Evolutionary conservation across 1,140 invertebrate genomes (phyloP).

Genomic region (Sogatella furcifera): DNA sequence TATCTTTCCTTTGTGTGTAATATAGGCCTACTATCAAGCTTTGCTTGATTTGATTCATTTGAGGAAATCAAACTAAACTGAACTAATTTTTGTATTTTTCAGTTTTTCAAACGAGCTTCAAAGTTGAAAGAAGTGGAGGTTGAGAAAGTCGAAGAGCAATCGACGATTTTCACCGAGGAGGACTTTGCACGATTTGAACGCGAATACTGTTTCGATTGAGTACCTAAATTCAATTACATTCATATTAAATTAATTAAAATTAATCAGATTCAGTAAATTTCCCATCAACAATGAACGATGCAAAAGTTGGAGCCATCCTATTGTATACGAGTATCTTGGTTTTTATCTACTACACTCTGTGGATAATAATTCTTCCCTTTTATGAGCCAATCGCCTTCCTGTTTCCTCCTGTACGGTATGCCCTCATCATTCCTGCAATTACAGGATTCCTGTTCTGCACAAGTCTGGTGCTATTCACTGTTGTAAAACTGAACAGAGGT

Average conservation of each 20-base stretch:
- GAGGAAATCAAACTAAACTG: conserved; percentile 2
- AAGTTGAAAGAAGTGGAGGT: conserved; percentile 22
- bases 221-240: too few species aligned
- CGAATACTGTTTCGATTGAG: conserved; percentile 33
- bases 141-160: conserved; percentile 20
- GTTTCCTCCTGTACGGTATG: conserved; percentile 47
- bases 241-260: too few species aligned
- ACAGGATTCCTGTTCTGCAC: conserved; percentile 51
- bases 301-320: conserved; percentile 39
- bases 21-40: too few species aligned
- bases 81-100: conserved; percentile 5
- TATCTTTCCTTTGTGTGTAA: too few species aligned
- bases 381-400: conserved; percentile 18
- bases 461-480: conserved; percentile 48
- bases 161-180: conserved; percentile 39
- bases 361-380: conserved; percentile 56
- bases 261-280: not conserved
- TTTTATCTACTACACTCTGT: conserved; percentile 51
- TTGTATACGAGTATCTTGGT: conserved; percentile 40
- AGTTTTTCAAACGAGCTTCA: conserved; percentile 11
- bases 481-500: conserved; percentile 40
- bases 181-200: conserved; percentile 39
- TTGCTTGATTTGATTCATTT: too few species aligned
- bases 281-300: conserved; percentile 16
- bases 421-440: conserved; percentile 44